Evolutionary conservation across 2,113 vertebrate species (phyloP).

Genomic region (Heterotilapia buettikoferi): DNA sequence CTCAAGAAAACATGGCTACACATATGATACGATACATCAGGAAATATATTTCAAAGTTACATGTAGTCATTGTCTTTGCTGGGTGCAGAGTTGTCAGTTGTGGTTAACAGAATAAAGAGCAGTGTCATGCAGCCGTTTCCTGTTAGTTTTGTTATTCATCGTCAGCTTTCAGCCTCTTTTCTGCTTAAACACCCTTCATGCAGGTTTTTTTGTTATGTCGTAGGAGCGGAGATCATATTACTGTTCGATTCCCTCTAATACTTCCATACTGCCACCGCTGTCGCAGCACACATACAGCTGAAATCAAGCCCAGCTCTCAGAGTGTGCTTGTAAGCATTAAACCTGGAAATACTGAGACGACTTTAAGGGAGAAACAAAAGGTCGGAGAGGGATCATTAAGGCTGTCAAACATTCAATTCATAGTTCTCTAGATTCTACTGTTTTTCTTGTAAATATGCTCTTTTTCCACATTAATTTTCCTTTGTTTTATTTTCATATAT

Average conservation of each 20-base stretch:
- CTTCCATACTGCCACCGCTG: not conserved
- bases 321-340: not conserved
- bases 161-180: not conserved
- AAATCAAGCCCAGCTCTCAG: not conserved
- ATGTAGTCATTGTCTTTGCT: not conserved
- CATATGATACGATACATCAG: accelerated
- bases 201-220: not conserved
- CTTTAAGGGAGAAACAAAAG: not conserved
- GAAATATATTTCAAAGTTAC: not conserved
- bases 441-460: not conserved
- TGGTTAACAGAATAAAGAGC: not conserved
- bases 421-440: not conserved
- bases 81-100: not conserved
- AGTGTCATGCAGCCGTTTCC: not conserved
- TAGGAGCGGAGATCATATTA: not conserved
- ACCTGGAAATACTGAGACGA: not conserved
- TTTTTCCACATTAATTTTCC: not conserved
- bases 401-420: not conserved
- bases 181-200: not conserved
- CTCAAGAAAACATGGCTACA: not conserved
- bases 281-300: not conserved
- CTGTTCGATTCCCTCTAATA: not conserved
- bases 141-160: not conserved
- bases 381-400: not conserved
- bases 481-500: not conserved